These are phyloP conservation scores for Alviniconcha marisindica DNA, from an alignment of 1,140 invertebrate species.

Conservation along the genomic window DNA sequence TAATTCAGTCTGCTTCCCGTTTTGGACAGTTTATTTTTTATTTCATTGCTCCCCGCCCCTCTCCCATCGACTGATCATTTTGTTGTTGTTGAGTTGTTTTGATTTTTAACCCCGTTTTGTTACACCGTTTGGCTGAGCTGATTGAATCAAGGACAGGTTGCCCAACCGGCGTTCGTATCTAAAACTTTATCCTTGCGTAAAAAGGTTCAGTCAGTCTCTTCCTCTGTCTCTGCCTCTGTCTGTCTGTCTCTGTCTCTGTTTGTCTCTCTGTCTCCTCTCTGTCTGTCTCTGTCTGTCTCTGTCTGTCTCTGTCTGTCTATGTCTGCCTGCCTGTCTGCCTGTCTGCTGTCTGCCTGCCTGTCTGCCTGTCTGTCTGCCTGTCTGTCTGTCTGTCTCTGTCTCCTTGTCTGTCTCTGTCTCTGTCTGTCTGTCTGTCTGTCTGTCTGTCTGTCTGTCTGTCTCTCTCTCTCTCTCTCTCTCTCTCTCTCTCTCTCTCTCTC, in stretches of 20 bases:
- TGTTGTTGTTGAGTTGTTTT: too few species aligned
- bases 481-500: not conserved
- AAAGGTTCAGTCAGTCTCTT: not conserved
- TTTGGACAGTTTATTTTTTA: too few species aligned
- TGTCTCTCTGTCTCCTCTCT: not conserved
- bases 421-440: not conserved
- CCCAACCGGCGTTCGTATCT: not conserved
- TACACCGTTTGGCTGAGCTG: too few species aligned
- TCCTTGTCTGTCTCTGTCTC: not conserved
- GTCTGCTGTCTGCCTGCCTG: not conserved
- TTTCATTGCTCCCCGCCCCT: too few species aligned
- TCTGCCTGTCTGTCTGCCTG: not conserved
- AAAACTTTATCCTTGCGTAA: not conserved
- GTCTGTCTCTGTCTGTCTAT: not conserved
- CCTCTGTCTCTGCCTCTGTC: not conserved
- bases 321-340: not conserved
- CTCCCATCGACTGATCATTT: too few species aligned
- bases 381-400: not conserved
- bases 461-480: conserved; percentile 14
- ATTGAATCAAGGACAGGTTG: not conserved
- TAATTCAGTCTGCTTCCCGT: too few species aligned
- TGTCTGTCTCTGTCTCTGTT: not conserved
- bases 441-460: not conserved
- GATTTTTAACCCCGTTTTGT: too few species aligned
- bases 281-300: not conserved